Evolutionary conservation across 2,888 invertebrate genomes (phyloP).

Genomic region (Andrena bucephala): DNA sequence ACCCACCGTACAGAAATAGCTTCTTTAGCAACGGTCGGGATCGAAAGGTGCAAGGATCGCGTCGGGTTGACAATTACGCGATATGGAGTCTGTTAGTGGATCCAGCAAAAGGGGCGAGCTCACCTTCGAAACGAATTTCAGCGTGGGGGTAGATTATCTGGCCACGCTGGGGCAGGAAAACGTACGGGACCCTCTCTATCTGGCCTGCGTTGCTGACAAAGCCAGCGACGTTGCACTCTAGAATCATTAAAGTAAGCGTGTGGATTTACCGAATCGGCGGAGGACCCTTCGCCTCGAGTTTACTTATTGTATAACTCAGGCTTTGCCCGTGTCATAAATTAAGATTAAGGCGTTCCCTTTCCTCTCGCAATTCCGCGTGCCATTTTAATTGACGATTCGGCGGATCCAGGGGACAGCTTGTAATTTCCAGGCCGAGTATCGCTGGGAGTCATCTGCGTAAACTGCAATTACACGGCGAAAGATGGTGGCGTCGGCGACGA

Average conservation of each 20-base stretch:
- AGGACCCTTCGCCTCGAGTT: background rate
- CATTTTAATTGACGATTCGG: conserved; percentile 48
- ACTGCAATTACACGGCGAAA: conserved; percentile 41
- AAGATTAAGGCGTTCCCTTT: conserved; percentile 23
- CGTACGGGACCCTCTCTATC: conserved; percentile 93
- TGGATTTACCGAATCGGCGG: no score
- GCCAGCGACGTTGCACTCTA: conserved; percentile 93
- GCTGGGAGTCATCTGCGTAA: conserved; percentile 47
- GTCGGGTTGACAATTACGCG: background rate
- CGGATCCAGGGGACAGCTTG: conserved; percentile 45
- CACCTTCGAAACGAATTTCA: conserved; percentile 93
- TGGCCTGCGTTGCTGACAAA: conserved; percentile 90
- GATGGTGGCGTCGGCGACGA: background rate
- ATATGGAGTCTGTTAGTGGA: background rate
- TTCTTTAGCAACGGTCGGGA: background rate
- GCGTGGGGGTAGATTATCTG: conserved; percentile 95
- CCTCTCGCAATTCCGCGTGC: conserved; percentile 37
- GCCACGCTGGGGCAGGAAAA: conserved; percentile 93
- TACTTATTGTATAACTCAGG: background rate
- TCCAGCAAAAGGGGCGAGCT: background rate
- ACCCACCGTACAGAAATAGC: conserved; percentile 4
- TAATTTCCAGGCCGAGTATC: conserved; percentile 60
- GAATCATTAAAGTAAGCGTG: conserved; percentile 73
- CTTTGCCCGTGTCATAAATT: conserved; percentile 26
- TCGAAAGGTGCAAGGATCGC: background rate